Percentiles rank a stretch among this genome's conserved stretches.
Conservation (phyloP, 2,888 invertebrate species). For the Norana najaformis region DNA sequence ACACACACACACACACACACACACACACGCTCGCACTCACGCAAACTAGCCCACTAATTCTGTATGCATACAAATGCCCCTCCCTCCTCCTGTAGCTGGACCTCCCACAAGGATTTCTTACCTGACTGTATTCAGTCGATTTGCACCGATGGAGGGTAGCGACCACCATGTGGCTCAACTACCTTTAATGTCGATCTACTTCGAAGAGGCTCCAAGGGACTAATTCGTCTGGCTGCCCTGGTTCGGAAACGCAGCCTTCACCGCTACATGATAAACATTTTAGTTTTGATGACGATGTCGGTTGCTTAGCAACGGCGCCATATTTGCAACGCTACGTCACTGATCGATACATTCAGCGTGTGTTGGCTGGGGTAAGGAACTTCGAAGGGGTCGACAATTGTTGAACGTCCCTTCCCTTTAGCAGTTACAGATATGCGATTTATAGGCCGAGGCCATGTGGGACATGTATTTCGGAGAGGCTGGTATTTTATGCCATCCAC, state of each 20-base stretch:
- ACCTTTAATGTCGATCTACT: neutral
- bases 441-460: too few relatives aligned
- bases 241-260: neutral
- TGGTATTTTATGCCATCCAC: too few relatives aligned
- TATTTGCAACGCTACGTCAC: slow-evolving; percentile 1
- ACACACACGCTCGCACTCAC: too few relatives aligned
- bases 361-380: too few relatives aligned
- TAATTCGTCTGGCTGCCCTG: neutral
- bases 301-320: neutral
- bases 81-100: neutral
- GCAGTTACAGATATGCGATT: too few relatives aligned
- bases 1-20: too few relatives aligned
- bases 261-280: neutral
- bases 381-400: too few relatives aligned
- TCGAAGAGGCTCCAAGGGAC: neutral
- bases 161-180: neutral
- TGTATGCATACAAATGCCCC: too few relatives aligned
- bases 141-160: neutral
- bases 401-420: too few relatives aligned
- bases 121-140: neutral
- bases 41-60: too few relatives aligned
- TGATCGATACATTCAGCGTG: neutral
- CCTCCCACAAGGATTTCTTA: neutral
- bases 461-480: too few relatives aligned
- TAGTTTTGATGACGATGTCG: neutral